Conservation (phyloP, 1,140 invertebrate species). For the Procambarus virginalis region DNA sequence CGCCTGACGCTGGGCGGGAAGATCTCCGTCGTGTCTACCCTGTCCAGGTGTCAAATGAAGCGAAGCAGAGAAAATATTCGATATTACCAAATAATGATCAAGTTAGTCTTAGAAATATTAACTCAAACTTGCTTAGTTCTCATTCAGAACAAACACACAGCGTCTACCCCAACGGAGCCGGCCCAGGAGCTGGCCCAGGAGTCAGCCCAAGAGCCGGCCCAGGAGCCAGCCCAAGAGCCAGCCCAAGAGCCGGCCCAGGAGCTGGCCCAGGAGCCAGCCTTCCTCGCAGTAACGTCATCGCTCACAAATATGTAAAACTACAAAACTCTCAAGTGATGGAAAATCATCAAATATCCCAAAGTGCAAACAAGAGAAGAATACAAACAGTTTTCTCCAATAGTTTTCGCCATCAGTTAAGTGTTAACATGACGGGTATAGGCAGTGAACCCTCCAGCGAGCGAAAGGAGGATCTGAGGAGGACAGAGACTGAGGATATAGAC, state of each 20-base stretch:
- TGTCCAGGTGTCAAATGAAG: neutral
- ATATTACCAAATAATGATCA: neutral
- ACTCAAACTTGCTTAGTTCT: neutral
- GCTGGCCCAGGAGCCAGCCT: neutral
- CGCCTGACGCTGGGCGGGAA: neutral
- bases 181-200: no score
- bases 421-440: neutral
- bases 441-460: neutral
- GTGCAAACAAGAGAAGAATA: neutral
- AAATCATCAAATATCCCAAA: neutral
- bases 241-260: no score
- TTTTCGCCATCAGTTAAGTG: neutral
- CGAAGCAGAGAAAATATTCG: neutral
- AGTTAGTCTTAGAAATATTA: neutral
- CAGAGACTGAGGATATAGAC: neutral
- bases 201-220: no score
- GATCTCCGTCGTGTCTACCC: conserved; percentile 20
- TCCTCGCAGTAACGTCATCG: neutral
- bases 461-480: neutral
- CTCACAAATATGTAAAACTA: no score
- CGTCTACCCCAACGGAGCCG: neutral
- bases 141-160: neutral
- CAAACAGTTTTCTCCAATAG: neutral
- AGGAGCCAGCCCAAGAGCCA: no score
- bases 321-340: no score